Evolutionary conservation across 35 echinoderm and acorn worm species (phyloP), one percentile per base, ranked within the genome.

Genomic region (Lytechinus variegatus): DNA sequence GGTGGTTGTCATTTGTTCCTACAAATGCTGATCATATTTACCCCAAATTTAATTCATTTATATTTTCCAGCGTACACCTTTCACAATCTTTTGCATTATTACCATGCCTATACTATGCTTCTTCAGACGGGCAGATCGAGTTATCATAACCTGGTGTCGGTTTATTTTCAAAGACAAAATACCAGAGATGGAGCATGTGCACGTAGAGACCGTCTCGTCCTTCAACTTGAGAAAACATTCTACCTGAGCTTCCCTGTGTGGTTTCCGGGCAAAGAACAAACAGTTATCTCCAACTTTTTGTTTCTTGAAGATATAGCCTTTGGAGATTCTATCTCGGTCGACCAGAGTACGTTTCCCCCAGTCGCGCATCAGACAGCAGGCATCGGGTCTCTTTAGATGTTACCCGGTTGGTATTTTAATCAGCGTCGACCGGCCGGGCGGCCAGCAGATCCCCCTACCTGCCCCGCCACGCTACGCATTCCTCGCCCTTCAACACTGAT

Each of bases 351-450:
- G 66, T 79, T 79, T 79, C 66, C 66, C 66, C 14, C 66, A 24
- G 66, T 8, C 16, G 66, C 66, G 66, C 19, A 79, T 27, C 66
- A 79, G 66, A 79, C 66, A 79, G 66, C 66, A 24, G 66, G 66
- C 66, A 79, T 79, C 66, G 66, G 66, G 21, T 28, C 29, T 54
- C 88, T 90, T 44, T 27, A 90, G 88, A 90, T 90, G 88, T 90
- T 52, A 90, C 66, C 27, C 88, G 88, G 13, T 28, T 90, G 88
- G 88, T 90, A 90, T 90, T 90, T 90, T 90, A 90, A 90, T 90
- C 88, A 90, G 88, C 88, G 28, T 90, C 88, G 88, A 90, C 88
- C 88, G 88, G 88, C 88, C 29, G 88, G 88, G 29, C 29, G 88
- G 29, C 88, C 29, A 44, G 29, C 7, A 54, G 52, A 52, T 90